Conservation (phyloP, 2,888 invertebrate species). For the Cephus pulcher region DNA sequence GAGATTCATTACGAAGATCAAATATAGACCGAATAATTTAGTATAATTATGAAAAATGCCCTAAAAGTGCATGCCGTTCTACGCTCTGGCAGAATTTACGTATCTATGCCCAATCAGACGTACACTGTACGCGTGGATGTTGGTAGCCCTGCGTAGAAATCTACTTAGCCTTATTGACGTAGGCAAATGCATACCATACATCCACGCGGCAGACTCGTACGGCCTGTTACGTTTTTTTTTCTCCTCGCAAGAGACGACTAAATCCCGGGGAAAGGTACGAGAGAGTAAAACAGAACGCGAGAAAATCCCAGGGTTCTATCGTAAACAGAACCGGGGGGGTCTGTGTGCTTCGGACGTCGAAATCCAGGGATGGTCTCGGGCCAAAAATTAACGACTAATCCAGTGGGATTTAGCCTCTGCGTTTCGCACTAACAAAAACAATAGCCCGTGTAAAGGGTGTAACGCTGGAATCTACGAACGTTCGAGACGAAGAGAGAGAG, state of each 20-base stretch:
- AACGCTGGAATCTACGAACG: neutral
- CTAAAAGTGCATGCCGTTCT: neutral
- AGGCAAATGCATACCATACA: neutral
- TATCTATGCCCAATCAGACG: too few relatives aligned
- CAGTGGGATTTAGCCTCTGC: neutral
- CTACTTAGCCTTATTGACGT: neutral
- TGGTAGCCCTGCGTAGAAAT: neutral
- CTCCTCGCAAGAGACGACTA: neutral
- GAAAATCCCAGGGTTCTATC: neutral
- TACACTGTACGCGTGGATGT: too few relatives aligned
- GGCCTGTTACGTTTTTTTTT: neutral
- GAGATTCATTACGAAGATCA: neutral
- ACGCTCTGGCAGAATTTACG: too few relatives aligned
- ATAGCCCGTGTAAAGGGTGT: neutral
- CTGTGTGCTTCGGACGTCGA: neutral
- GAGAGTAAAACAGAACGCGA: neutral
- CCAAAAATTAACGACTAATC: constrained; percentile 9
- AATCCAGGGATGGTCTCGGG: neutral
- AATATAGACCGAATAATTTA: neutral
- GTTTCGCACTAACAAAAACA: neutral
- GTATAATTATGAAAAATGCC: neutral
- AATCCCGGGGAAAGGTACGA: neutral
- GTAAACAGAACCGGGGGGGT: neutral
- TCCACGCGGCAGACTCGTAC: neutral
- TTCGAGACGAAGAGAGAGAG: neutral